Base-by-base conservation (phyloP, 2,888 invertebrate genomes). In the Spatulosminthurus flaviceps region DNA sequence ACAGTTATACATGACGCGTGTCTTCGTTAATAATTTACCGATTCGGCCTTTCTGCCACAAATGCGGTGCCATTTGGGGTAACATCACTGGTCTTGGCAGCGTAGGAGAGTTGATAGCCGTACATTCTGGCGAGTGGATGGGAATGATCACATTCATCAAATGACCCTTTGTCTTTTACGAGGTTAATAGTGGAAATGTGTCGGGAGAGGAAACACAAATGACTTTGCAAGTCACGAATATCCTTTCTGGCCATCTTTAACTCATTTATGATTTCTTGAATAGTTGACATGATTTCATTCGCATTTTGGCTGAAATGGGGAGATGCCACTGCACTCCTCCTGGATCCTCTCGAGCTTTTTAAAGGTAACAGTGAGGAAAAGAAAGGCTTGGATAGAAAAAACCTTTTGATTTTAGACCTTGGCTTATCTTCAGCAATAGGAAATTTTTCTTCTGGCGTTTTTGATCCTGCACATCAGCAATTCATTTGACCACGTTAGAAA, bases 201-300 rank as follows among this genome's bases (percentile, higher is more conserved):
- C 64, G 64, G 64, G 64, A 64, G 64, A 64, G 64, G 24, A 64
- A 64, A 24, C 24, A 64, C 22, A 64, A 4, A 24, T 64, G 64
- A 16, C 26, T 64, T n/a, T 64, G 64, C 1, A 64, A 4, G 26
- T 64, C 64, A 1, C 64, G 64, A 64, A 64, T 64, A 22, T 64
- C 64, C 24, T 64, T 64, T 16, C 64, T 64, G 26, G 16, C 64
- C 13, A 64, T 13, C n/a, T 64, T 64, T 24, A 64, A 64, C 22
- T 64, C 64, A 11, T 2, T 24, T 9, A 24, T 19, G 21, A 64
- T 64, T 22, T 64, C 64, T 26, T 64, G 64, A 22, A 64, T 24
- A 9, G 64, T 24, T 13, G n/a, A 11, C 9, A 26, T 13, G 4
- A 64, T 4, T 22, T 64, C 64, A 22, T 16, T 16, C 4, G 2